These are phyloP conservation scores for Eupithecia exiguata DNA, from an alignment of 2,888 invertebrate genomes.

Conservation along the genomic window DNA sequence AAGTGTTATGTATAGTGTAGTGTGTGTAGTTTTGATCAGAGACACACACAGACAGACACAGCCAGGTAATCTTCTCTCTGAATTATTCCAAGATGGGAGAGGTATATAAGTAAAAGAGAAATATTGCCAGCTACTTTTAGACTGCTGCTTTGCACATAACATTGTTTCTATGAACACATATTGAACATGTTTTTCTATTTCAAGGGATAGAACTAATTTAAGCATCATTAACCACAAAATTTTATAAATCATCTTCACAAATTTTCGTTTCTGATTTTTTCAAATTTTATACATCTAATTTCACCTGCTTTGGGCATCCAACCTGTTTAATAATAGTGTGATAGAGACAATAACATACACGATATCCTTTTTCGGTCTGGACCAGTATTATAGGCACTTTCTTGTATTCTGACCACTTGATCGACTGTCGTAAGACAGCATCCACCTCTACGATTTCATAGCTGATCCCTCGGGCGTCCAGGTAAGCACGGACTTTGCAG, in stretches of 20 bases:
- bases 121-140: not conserved
- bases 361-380: slow-evolving; percentile 88
- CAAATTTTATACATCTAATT: too few relatives aligned
- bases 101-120: not conserved
- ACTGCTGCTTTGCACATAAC: not conserved
- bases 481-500: slow-evolving; percentile 95
- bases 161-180: too few relatives aligned
- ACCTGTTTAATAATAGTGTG: not conserved
- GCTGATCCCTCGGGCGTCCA: slow-evolving; percentile 96
- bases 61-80: not conserved
- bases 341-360: slow-evolving; percentile 71
- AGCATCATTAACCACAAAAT: not conserved
- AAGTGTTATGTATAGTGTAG: too few relatives aligned
- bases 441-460: slow-evolving; percentile 99
- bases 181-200: too few relatives aligned
- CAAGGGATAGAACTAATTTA: not conserved
- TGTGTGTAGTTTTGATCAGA: too few relatives aligned
- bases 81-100: not conserved
- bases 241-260: too few relatives aligned
- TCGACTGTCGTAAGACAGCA: slow-evolving; percentile 94
- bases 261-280: too few relatives aligned
- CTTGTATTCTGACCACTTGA: slow-evolving; percentile 96
- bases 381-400: slow-evolving; percentile 97
- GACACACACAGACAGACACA: too few relatives aligned
- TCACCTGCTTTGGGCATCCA: too few relatives aligned